Evolutionary conservation across 1,140 invertebrate genomes (phyloP), one percentile per base, ranked within the genome.

Genomic region (Maniola jurtina): DNA sequence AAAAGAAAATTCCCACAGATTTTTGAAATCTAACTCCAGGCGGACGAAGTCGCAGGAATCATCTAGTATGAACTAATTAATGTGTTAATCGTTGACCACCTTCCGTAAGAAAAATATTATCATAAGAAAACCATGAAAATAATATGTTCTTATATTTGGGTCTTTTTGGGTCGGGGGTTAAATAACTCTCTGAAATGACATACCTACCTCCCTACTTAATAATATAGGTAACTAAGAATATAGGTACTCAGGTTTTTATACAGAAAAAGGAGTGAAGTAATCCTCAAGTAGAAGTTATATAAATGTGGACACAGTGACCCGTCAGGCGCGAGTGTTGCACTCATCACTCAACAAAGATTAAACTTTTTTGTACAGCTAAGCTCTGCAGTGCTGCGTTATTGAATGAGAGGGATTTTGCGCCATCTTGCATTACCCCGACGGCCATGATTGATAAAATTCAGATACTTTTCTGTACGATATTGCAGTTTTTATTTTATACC

Each of bases 321-420:
- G 79, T 79, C 74, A 73, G 64, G 47, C 36, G 50, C 45, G 48
- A 65, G 62, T 72, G 71, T 61, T 74, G 71, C 73, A 48, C 64
- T 81, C 75, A 81, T 83, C 79, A 78, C 70, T 84, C 80, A 85
- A 71, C 61, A 61, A 40, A 77, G 75, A 81, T 81, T 83, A 80
- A 78, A 83, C 71, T 74, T 81, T 73, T 74, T 70, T 55, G 64
- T 69, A 60, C 65, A 70, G 64, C 71, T 75, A 71, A 73, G 73
- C 69, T 73, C 61, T 67, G 68, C 73, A 67, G 68, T 16, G 16
- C 55, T 57, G 57, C 42, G 25, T 64, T 64, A 68, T 61, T 65
- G 70, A 72, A 65, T 62, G 66, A 35, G 55, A 72, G 64, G 64
- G 69, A 71, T 66, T 66, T 60, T 50, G 62, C 61, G 33, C 62